Evolutionary conservation across 2,113 vertebrate species (phyloP).

Genomic region (Vireo altiloquus): DNA sequence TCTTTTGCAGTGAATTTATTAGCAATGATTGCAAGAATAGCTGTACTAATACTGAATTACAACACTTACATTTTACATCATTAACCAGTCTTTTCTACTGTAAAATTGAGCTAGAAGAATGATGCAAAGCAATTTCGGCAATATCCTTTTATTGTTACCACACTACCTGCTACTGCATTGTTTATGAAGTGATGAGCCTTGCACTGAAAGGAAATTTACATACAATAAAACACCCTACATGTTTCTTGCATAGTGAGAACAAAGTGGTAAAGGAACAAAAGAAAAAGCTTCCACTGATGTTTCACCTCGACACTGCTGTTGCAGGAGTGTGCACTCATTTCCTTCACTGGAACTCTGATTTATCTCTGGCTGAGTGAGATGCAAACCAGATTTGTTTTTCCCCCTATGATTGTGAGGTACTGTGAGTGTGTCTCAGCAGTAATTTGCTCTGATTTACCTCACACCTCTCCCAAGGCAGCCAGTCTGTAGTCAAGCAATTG

Average conservation of each 20-base stretch:
- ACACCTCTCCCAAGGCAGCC: neutral
- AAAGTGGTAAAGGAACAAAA: neutral
- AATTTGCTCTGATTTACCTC: neutral
- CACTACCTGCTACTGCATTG: neutral
- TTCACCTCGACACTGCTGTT: neutral
- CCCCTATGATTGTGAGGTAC: neutral
- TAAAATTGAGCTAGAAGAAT: constrained; percentile 5
- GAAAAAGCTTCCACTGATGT: neutral
- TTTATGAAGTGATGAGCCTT: constrained; percentile 17
- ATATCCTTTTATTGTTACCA: neutral
- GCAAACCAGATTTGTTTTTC: neutral
- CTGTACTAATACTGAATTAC: constrained; percentile 24
- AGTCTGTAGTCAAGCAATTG: neutral
- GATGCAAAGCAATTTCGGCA: neutral
- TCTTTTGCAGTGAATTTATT: constrained; percentile 15
- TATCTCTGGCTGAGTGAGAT: neutral
- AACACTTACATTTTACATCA: constrained; percentile 14
- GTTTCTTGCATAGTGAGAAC: neutral
- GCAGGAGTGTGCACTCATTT: neutral
- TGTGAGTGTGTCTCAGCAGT: neutral
- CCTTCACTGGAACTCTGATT: neutral
- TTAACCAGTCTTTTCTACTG: constrained; percentile 23
- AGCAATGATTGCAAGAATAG: neutral
- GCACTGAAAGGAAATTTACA: neutral
- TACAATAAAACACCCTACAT: neutral